A percentile compares a stretch with the other conserved stretches of the same genome.
phyloP scores from a whole-genome alignment of 2,797 vertebrate species.

The Chrysocyon brachyurus region DNA sequence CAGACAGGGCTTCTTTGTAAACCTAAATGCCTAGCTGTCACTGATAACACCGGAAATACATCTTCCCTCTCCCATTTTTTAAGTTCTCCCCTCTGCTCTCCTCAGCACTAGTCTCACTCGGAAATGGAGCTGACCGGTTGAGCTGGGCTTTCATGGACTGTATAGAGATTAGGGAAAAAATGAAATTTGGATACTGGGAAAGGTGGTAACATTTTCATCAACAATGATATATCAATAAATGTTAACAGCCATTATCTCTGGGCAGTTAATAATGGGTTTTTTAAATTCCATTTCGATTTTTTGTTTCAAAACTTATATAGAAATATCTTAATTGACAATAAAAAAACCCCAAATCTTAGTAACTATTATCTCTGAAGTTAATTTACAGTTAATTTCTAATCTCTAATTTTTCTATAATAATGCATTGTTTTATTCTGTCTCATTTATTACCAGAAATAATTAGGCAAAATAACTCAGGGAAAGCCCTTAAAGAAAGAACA shows the following conservation, averaged over 20 bases:
- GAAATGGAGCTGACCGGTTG: neutral
- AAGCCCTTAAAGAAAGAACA: constrained; percentile 9
- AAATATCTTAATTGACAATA: neutral
- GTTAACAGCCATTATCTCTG: neutral
- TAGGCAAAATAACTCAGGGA: neutral
- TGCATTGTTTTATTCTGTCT: neutral
- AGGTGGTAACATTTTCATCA: neutral
- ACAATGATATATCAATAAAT: neutral
- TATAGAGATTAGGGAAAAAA: neutral
- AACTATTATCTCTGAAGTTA: neutral
- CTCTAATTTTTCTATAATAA: constrained; percentile 20
- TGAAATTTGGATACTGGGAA: neutral
- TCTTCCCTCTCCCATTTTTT: neutral
- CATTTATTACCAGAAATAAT: neutral
- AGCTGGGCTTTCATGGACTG: neutral
- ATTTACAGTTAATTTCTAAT: constrained; percentile 39
- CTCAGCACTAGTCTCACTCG: neutral
- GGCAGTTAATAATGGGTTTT: neutral
- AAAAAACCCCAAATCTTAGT: constrained; percentile 15
- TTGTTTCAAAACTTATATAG: constrained; percentile 35
- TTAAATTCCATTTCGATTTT: constrained; percentile 19
- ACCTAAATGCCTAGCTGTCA: neutral
- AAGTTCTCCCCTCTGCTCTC: neutral
- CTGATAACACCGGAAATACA: neutral
- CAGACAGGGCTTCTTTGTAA: neutral